Percentiles rank a stretch among this genome's conserved stretches.
Conservation (phyloP, 2,888 invertebrate species). For the Trissonchulus sp. region DNA sequence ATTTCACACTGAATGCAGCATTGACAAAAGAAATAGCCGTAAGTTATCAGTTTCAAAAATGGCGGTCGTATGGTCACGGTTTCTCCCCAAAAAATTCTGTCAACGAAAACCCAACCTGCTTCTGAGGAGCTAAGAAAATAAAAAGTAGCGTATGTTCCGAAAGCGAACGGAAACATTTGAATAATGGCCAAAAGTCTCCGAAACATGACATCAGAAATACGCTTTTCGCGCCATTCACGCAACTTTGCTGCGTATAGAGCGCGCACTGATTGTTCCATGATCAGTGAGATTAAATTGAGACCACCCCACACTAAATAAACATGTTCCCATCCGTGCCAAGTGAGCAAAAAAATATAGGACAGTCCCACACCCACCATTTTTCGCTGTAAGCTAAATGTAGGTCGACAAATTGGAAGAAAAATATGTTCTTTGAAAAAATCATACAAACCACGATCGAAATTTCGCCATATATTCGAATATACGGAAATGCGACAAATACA, state of each 20-base stretch:
- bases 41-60: conserved; percentile 44
- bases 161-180: conserved; percentile 44
- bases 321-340: conserved; percentile 56
- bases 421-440: conserved; percentile 56
- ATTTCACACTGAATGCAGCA: conserved; percentile 44
- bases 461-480: conserved; percentile 57
- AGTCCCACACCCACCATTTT: conserved; percentile 53
- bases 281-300: conserved; percentile 54
- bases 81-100: conserved; percentile 48
- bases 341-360: conserved; percentile 54
- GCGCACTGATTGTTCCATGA: conserved; percentile 50
- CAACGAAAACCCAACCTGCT: conserved; percentile 47
- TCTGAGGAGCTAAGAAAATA: conserved; percentile 47
- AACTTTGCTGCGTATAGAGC: conserved; percentile 19
- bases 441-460: conserved; percentile 56
- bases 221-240: conserved; percentile 39
- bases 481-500: conserved; percentile 56
- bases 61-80: conserved; percentile 47
- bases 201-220: conserved; percentile 44
- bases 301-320: conserved; percentile 55
- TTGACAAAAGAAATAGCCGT: conserved; percentile 48
- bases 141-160: conserved; percentile 51
- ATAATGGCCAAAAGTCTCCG: conserved; percentile 46
- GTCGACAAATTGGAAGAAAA: conserved; percentile 56
- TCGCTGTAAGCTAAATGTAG: conserved; percentile 50